phyloP scores from a whole-genome alignment of 2,888 invertebrate species.

The Lasioglossum lativentre region DNA sequence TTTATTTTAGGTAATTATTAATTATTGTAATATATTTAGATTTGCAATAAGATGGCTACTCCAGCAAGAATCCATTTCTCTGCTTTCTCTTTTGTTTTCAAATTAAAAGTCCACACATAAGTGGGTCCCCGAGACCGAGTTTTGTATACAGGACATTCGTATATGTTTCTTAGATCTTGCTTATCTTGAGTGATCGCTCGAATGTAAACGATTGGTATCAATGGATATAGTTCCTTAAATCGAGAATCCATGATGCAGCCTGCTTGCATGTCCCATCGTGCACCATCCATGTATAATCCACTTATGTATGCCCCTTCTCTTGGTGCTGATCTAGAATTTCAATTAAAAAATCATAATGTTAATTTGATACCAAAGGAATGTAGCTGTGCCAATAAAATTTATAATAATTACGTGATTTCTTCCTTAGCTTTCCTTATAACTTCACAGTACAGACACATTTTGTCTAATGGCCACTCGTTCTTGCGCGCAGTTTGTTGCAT shows the following conservation, averaged over 20 bases:
- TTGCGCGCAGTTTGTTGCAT: constrained; percentile 98
- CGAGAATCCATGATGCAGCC: constrained; percentile 93
- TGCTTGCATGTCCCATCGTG: constrained; percentile 93
- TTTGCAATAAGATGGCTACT: constrained; percentile 95
- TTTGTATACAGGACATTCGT: constrained; percentile 97
- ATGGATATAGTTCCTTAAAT: constrained; percentile 95
- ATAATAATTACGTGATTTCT: constrained; percentile 89
- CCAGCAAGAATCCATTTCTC: constrained; percentile 97
- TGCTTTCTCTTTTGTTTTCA: constrained; percentile 94
- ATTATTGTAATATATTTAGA: constrained; percentile 83
- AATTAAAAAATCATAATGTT: not conserved
- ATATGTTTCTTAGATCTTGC: constrained; percentile 93
- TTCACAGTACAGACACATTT: constrained; percentile 97
- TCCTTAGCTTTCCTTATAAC: constrained; percentile 95
- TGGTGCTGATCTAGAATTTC: constrained; percentile 88
- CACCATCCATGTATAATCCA: constrained; percentile 97
- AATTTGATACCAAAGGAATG: not conserved
- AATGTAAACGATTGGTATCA: constrained; percentile 95
- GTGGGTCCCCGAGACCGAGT: constrained; percentile 95
- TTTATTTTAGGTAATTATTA: not conserved
- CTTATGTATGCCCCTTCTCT: constrained; percentile 96
- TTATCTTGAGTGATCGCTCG: constrained; percentile 95
- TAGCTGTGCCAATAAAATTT: not conserved
- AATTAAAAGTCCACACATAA: constrained; percentile 98
- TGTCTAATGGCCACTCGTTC: constrained; percentile 98